Percentiles rank a stretch among this genome's conserved stretches.
Conservation (phyloP, 2,113 vertebrate species). For the Python bivittatus region DNA sequence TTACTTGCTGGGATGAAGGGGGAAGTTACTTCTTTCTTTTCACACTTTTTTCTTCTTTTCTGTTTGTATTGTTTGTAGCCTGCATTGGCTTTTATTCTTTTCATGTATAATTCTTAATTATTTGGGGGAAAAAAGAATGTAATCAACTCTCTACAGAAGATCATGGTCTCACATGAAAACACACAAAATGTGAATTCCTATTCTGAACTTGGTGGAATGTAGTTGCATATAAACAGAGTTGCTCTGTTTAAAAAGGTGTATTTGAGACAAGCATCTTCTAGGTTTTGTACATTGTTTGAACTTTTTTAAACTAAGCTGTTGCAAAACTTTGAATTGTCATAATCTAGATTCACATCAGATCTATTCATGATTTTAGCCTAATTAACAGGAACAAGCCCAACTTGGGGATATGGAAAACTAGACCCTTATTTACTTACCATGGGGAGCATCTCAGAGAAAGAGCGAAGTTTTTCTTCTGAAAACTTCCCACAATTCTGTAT, state of each 20-base stretch:
- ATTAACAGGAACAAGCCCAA: rapidly evolving
- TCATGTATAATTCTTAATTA: no score
- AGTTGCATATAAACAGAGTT: neutral
- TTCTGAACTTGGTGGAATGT: neutral
- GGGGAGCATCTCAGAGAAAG: neutral
- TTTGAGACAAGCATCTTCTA: neutral
- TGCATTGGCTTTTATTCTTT: no score
- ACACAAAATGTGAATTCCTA: neutral
- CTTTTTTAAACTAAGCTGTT: neutral
- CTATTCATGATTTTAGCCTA: neutral
- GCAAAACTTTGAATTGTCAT: neutral
- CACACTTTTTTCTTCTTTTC: no score
- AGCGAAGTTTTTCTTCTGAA: neutral
- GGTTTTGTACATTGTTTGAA: neutral
- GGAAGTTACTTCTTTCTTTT: no score
- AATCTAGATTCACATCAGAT: neutral
- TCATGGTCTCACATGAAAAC: neutral
- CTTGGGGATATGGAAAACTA: neutral
- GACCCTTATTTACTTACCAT: neutral
- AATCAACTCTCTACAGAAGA: neutral
- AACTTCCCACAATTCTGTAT: neutral
- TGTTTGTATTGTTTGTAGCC: no score
- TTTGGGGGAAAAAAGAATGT: no score
- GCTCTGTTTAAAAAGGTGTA: neutral
- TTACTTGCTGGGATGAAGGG: no score